Percentiles rank a stretch among this genome's conserved stretches.
These are phyloP conservation scores for Tetrax tetrax DNA, from an alignment of 2,113 vertebrate species.

Conservation along the genomic window DNA sequence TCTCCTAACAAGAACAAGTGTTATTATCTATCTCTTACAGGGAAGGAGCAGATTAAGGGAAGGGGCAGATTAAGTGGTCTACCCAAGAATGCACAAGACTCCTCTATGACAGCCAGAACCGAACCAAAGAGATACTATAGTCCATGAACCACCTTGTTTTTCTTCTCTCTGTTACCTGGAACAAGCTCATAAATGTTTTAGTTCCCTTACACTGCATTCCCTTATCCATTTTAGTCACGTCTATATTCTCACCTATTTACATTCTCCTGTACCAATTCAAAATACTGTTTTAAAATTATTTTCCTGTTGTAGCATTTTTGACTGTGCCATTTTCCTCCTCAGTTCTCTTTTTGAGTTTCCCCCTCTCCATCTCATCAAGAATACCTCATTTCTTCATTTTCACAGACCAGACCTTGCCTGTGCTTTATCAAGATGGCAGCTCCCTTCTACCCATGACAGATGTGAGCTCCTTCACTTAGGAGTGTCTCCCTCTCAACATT, in stretches of 20 bases:
- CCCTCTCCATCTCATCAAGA: background rate
- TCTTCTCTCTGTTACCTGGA: background rate
- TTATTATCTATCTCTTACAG: background rate
- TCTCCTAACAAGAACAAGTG: background rate
- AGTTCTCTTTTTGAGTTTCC: background rate
- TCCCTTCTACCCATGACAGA: background rate
- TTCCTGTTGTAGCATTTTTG: background rate
- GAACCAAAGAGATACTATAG: background rate
- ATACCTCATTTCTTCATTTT: background rate
- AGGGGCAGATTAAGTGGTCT: background rate
- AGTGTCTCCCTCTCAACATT: background rate
- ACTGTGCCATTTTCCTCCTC: background rate
- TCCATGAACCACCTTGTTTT: background rate
- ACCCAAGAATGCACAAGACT: background rate
- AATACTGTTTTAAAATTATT: background rate
- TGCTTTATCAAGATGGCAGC: background rate
- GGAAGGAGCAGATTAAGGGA: background rate
- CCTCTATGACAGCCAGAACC: background rate
- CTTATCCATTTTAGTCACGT: background rate
- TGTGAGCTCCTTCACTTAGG: background rate
- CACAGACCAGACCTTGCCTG: background rate
- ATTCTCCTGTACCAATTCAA: background rate
- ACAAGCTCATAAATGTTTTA: background rate
- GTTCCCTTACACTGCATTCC: background rate
- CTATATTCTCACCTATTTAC: background rate